Evolutionary conservation across 2,888 invertebrate genomes (phyloP).

Genomic region (Liodrosophila aerea): DNA sequence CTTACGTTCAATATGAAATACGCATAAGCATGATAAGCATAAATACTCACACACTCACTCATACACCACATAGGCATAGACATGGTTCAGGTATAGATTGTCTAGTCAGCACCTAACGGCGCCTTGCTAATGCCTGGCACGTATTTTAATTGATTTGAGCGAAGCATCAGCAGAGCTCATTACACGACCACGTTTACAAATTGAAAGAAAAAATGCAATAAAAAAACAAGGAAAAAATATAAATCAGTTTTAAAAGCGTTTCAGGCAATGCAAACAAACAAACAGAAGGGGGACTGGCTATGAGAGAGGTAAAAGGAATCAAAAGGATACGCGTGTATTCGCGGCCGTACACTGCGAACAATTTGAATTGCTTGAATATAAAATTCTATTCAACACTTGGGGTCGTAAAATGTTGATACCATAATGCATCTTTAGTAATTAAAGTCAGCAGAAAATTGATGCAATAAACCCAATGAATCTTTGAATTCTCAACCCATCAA

Average conservation of each 20-base stretch:
- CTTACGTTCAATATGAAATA: slow-evolving; percentile 72
- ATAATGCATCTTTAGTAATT: too few relatives aligned
- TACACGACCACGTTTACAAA: slow-evolving; percentile 27
- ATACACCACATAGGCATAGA: background rate
- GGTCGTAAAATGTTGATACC: too few relatives aligned
- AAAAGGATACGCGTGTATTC: too few relatives aligned
- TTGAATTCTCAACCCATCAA: too few relatives aligned
- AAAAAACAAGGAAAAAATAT: too few relatives aligned
- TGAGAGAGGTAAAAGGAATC: slow-evolving; percentile 15
- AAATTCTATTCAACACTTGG: too few relatives aligned
- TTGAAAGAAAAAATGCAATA: slow-evolving; percentile 4
- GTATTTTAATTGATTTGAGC: slow-evolving; percentile 81
- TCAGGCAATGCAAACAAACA: slow-evolving; percentile 49
- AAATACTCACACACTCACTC: slow-evolving; percentile 33
- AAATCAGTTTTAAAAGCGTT: slow-evolving; percentile 49
- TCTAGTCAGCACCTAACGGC: slow-evolving; percentile 48
- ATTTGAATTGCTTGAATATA: too few relatives aligned
- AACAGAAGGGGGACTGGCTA: slow-evolving; percentile 21
- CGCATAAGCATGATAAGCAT: slow-evolving; percentile 66
- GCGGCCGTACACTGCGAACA: too few relatives aligned
- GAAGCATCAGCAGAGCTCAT: slow-evolving; percentile 45
- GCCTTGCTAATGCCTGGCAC: slow-evolving; percentile 75
- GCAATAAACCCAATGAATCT: too few relatives aligned
- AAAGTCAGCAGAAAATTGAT: too few relatives aligned
- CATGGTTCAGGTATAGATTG: slow-evolving; percentile 37